Percentiles rank a stretch among this genome's conserved stretches.
These are phyloP conservation scores for Anniella stebbinsi DNA, from an alignment of 2,797 vertebrate genomes.

Conservation along the genomic window DNA sequence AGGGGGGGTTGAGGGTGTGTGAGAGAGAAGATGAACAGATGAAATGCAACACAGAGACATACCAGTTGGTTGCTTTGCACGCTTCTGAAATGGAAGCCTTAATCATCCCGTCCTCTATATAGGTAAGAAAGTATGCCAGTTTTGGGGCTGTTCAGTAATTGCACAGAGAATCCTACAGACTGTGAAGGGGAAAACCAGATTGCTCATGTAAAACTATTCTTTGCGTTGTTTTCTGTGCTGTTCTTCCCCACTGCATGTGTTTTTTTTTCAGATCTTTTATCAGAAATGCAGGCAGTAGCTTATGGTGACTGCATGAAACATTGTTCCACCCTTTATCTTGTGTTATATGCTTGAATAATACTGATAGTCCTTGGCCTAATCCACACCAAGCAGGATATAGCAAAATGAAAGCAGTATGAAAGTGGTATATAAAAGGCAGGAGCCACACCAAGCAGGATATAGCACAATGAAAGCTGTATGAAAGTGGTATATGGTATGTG, in stretches of 20 bases:
- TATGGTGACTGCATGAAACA: background rate
- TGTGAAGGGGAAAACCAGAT: background rate
- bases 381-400: no score
- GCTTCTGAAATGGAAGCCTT: background rate
- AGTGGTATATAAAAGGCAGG: no score
- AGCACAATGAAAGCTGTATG: no score
- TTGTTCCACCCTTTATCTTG: background rate
- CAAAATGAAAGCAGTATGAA: no score
- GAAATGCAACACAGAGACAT: background rate
- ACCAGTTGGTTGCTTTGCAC: background rate
- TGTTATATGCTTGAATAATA: background rate
- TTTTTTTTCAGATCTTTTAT: no score
- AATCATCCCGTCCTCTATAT: background rate
- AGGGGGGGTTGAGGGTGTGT: background rate
- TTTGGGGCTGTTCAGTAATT: background rate
- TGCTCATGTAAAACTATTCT: background rate
- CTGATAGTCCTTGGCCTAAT: no score
- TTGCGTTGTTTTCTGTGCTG: background rate
- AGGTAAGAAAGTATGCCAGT: no score
- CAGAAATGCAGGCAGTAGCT: no score
- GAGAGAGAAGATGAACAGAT: background rate
- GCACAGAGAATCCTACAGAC: no score
- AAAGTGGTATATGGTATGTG: no score
- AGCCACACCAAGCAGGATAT: no score
- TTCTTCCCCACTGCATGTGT: background rate